Evolutionary conservation across 2,888 invertebrate genomes (phyloP), one percentile per base, ranked within the genome.

Genomic region (Cephalotes varians): DNA sequence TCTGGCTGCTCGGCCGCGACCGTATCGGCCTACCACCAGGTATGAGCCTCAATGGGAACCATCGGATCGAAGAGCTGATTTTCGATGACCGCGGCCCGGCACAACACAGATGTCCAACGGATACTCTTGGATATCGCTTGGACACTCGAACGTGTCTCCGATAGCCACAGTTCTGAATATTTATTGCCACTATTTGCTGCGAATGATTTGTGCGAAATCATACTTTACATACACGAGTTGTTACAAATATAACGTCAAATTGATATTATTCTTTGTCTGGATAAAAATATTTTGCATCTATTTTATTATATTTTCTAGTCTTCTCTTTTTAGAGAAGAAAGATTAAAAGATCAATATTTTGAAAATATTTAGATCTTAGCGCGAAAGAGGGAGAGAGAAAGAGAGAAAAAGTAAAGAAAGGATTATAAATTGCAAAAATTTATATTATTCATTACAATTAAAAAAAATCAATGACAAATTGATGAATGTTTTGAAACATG

Each of bases 21-120:
- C 69, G 37, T 84, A 85, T 87, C 85, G 87, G 85, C 71, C 64
- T 56, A 58, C 67, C 74, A 7, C 74, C 71, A 54, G 67, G 72
- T 60, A 64, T 37, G 44, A 56, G 74, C 62, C 31, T 85, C 67
- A 73, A 81, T 79, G 62, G 56, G 60, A 67, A 65, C 80, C 54
- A 51, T 69, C 56, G 40, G 69, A 71, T 71, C 71, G 71, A 64
- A 81, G 58, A 37, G 25, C n/a, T 54, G 85, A 81, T 84, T 84
- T 86, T 82, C 80, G 74, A 76, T 77, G 67, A 56, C 77, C 64
- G 28, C 60, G 84, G 54, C 9, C 12, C 18, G 37, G 31, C 54
- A n/a, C 69, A 40, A 40, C 54, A 56, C 56, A 56, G 56, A 79
- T 79, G 56, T 47, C 77, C 56, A 25, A 58, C 58, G 77, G 67